Conservation (phyloP, 1,140 invertebrate genomes). For the Helicoverpa armigera region DNA sequence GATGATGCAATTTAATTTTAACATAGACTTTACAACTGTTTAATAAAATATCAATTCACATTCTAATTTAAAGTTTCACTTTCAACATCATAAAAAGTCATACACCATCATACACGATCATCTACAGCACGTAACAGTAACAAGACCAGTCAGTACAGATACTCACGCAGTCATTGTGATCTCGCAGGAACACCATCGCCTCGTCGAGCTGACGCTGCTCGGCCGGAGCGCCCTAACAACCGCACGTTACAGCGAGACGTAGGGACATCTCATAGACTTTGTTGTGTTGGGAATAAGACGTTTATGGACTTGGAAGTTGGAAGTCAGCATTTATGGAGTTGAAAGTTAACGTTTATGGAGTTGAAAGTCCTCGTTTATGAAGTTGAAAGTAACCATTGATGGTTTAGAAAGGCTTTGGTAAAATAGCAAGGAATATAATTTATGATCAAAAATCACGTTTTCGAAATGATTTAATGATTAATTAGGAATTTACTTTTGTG, state of each 20-base stretch:
- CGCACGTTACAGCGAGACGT: slow-evolving; percentile 55
- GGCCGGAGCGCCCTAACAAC: slow-evolving; percentile 88
- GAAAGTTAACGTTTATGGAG: not conserved
- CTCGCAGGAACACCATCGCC: slow-evolving; percentile 95
- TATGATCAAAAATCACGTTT: no score
- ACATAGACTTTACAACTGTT: no score
- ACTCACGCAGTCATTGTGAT: slow-evolving; percentile 92
- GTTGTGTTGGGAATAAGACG: not conserved
- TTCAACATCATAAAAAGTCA: no score
- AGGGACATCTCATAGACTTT: slow-evolving; percentile 32
- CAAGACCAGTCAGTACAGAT: slow-evolving; percentile 25
- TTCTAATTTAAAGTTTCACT: no score
- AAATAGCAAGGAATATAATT: no score
- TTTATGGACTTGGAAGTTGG: not conserved
- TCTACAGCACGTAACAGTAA: not conserved
- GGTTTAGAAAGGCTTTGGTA: no score
- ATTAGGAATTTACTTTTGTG: no score
- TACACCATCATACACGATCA: not conserved
- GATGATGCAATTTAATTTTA: no score
- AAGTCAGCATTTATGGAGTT: not conserved
- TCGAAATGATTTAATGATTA: no score
- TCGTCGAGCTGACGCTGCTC: slow-evolving; percentile 95
- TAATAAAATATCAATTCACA: no score
- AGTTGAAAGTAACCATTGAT: not conserved
- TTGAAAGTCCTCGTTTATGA: not conserved